These are phyloP conservation scores for Prunella strophiata DNA, from an alignment of 2,797 vertebrate genomes.

Conservation along the genomic window DNA sequence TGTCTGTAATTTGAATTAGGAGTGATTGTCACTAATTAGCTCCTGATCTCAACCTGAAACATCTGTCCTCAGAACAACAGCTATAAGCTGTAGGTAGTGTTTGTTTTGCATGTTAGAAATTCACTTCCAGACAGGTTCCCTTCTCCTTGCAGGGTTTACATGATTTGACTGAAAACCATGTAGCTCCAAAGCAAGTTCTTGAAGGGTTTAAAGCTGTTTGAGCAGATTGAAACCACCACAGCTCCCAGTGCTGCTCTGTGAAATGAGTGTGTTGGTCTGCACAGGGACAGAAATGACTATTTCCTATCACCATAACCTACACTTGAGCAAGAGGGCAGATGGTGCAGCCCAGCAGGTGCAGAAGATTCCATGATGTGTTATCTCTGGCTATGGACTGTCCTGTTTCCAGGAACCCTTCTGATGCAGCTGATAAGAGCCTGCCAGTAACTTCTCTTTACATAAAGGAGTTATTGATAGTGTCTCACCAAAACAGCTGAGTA, in stretches of 20 bases:
- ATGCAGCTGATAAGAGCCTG: conserved; percentile 18
- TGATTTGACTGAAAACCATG: background rate
- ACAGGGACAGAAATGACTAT: background rate
- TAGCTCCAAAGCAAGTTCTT: background rate
- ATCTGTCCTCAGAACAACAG: background rate
- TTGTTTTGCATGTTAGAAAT: background rate
- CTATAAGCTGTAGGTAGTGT: background rate
- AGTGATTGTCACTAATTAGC: background rate
- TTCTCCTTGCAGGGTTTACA: background rate
- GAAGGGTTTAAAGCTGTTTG: background rate
- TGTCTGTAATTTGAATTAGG: background rate
- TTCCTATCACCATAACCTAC: background rate
- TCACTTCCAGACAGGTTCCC: background rate
- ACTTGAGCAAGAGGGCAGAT: background rate
- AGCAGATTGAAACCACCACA: background rate
- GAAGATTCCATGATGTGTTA: background rate
- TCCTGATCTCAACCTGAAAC: background rate
- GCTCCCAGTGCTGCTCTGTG: conserved; percentile 35
- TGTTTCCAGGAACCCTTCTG: conserved; percentile 45
- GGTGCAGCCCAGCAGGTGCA: conserved; percentile 33
- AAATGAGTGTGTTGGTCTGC: accelerated
- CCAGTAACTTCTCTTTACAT: conserved; percentile 1
- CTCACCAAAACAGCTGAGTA: background rate
- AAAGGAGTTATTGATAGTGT: background rate
- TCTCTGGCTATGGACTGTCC: conserved; percentile 23